These are phyloP conservation scores for Enteromius mattozi DNA, from an alignment of 2,797 vertebrate genomes.

Conservation along the genomic window DNA sequence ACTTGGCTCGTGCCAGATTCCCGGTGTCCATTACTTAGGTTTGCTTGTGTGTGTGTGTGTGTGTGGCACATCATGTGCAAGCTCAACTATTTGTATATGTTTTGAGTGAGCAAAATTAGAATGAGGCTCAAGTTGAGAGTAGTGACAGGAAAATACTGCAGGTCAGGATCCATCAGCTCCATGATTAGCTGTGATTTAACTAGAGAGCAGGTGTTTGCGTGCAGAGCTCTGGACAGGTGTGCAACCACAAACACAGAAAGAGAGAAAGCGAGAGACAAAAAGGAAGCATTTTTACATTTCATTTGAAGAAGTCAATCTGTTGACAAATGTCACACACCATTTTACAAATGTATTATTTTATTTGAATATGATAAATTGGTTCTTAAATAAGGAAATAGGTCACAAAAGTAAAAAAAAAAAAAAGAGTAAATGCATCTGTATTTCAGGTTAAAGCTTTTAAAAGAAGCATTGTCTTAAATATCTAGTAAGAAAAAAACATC, in stretches of 20 bases:
- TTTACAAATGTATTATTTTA: constrained; percentile 51
- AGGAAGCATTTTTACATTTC: not conserved
- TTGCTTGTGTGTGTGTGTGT: not conserved
- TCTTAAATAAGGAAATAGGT: constrained; percentile 49
- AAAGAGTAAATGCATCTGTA: constrained; percentile 32
- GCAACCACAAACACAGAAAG: constrained; percentile 45
- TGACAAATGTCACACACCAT: constrained; percentile 1
- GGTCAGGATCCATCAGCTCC: constrained; percentile 37
- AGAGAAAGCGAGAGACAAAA: not conserved
- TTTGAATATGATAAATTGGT: constrained; percentile 39
- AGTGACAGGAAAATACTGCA: constrained; percentile 20
- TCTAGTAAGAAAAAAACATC: constrained; percentile 38
- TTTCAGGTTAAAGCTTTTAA: constrained; percentile 31
- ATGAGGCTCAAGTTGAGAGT: constrained; percentile 25
- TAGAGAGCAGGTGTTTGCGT: constrained; percentile 49
- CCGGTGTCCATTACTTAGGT: not conserved
- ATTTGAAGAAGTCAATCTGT: not conserved
- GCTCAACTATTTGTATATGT: constrained; percentile 34
- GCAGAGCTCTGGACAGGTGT: constrained; percentile 57
- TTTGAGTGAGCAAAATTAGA: constrained; percentile 32
- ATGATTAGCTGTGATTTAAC: constrained; percentile 53
- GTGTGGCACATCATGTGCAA: constrained; percentile 16
- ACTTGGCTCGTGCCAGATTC: constrained; percentile 2
- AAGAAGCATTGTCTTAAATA: constrained; percentile 49
- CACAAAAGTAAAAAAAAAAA: constrained; percentile 29